Conservation (phyloP, 1,140 invertebrate genomes). For the Tetramorium alpestre region DNA sequence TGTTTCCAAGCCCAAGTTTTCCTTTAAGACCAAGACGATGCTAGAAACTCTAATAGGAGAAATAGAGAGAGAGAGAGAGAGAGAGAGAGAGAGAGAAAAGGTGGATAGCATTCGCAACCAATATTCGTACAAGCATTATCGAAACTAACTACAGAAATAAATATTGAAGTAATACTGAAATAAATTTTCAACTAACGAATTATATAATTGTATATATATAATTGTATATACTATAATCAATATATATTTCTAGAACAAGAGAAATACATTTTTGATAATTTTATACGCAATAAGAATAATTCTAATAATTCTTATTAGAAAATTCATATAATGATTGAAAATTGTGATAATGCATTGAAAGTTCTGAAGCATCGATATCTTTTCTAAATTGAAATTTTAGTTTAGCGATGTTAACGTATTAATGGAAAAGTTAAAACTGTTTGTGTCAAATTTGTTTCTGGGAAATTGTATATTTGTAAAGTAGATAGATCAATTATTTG, state of each 20-base stretch:
- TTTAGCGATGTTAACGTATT: neutral
- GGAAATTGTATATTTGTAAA: neutral
- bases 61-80: neutral
- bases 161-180: slow-evolving; percentile 73
- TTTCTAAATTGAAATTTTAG: neutral
- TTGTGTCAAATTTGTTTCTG: neutral
- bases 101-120: slow-evolving; percentile 23
- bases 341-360: neutral
- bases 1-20: slow-evolving; percentile 74
- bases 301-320: neutral
- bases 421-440: neutral
- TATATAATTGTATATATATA: slow-evolving; percentile 42
- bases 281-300: neutral
- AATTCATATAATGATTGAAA: neutral
- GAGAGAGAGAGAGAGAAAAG: no score
- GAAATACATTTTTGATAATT: slow-evolving; percentile 5
- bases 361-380: neutral
- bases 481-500: neutral
- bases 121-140: slow-evolving; percentile 61
- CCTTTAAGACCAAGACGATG: slow-evolving; percentile 65
- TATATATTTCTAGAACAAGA: neutral
- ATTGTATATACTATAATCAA: slow-evolving; percentile 43
- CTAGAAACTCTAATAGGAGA: slow-evolving; percentile 18
- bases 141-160: slow-evolving; percentile 69
- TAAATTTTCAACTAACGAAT: slow-evolving; percentile 34